These are phyloP conservation scores for Microtus pennsylvanicus DNA, from an alignment of 2,113 vertebrate genomes.

Conservation along the genomic window DNA sequence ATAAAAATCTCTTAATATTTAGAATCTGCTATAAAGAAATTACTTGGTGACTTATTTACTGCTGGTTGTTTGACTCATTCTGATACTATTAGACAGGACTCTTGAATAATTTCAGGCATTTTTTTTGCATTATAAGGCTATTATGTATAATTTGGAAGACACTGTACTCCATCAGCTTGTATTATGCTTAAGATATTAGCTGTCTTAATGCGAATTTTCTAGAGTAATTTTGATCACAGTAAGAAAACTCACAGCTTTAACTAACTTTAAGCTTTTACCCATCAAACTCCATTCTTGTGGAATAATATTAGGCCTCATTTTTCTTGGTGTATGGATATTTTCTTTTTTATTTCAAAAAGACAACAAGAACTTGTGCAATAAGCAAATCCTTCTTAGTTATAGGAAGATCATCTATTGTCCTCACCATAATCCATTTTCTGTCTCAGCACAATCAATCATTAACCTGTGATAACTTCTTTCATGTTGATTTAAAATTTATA, in stretches of 20 bases:
- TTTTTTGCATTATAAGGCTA: neutral
- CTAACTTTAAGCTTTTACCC: neutral
- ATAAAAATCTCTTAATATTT: neutral
- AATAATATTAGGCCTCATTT: neutral
- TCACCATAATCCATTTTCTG: constrained; percentile 15
- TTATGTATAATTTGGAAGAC: neutral
- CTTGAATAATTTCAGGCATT: neutral
- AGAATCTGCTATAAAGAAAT: neutral
- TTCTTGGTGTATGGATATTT: neutral
- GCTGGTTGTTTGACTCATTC: neutral
- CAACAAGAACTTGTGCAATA: neutral
- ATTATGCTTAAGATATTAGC: neutral
- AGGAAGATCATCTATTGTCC: neutral
- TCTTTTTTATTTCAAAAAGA: constrained; percentile 21
- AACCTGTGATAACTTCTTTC: neutral
- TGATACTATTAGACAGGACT: neutral
- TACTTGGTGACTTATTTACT: neutral
- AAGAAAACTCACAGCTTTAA: neutral
- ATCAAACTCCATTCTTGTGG: neutral
- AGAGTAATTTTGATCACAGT: neutral
- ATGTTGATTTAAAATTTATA: neutral
- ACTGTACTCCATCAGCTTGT: neutral
- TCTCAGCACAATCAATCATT: neutral
- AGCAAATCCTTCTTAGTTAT: neutral
- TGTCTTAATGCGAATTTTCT: neutral